Evolutionary conservation across 1,140 invertebrate genomes (phyloP).

Genomic region (Ceratoteleas bidentatus): DNA sequence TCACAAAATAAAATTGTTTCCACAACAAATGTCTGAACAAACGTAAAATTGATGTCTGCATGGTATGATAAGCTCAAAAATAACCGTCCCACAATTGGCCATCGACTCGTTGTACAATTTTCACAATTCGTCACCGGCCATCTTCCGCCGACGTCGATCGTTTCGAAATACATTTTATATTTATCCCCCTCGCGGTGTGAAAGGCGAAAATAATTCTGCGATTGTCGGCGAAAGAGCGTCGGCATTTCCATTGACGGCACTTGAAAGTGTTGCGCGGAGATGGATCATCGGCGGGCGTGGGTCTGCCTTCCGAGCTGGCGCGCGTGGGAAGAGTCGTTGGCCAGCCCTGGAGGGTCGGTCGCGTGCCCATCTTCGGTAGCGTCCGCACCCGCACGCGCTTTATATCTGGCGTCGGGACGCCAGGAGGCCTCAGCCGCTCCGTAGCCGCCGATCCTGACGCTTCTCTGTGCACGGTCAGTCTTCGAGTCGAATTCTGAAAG

Average conservation of each 20-base stretch:
- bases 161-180: too few species aligned
- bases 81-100: too few species aligned
- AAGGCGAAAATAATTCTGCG: too few species aligned
- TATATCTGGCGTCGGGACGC: constrained; percentile 77
- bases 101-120: too few species aligned
- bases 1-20: too few species aligned
- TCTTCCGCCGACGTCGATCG: too few species aligned
- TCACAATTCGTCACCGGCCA: too few species aligned
- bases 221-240: constrained; percentile 13
- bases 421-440: constrained; percentile 75
- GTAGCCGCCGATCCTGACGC: constrained; percentile 74
- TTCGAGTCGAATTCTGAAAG: background rate
- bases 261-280: constrained; percentile 31
- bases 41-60: too few species aligned
- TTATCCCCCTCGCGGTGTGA: too few species aligned
- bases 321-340: constrained; percentile 76
- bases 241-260: constrained; percentile 46
- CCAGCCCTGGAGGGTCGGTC: constrained; percentile 77
- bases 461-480: constrained; percentile 69
- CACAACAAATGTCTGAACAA: too few species aligned
- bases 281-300: constrained; percentile 66
- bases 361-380: constrained; percentile 80
- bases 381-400: constrained; percentile 72
- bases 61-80: too few species aligned
- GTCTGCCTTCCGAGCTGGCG: constrained; percentile 48